These are phyloP conservation scores for Brachionichthys hirsutus DNA, from an alignment of 2,113 vertebrate species.

Conservation along the genomic window DNA sequence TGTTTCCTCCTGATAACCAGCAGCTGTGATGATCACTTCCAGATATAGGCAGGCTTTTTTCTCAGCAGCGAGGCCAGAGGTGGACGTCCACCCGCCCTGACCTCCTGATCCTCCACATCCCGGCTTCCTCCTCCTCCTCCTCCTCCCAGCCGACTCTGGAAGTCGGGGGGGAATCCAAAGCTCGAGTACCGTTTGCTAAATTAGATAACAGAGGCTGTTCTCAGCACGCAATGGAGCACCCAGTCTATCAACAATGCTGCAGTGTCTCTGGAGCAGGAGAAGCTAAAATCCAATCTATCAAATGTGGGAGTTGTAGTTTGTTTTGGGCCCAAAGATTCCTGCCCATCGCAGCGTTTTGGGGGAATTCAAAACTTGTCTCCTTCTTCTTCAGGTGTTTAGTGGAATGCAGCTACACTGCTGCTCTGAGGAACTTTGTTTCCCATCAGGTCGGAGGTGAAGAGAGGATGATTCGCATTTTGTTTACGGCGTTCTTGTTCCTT, in stretches of 20 bases:
- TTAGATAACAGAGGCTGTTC: conserved; percentile 54
- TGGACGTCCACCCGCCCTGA: conserved; percentile 39
- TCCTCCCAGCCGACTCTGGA: conserved; percentile 9
- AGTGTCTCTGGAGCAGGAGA: conserved; percentile 36
- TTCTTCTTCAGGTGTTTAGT: too few relatives aligned
- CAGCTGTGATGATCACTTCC: conserved; percentile 58
- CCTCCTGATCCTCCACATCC: conserved; percentile 26
- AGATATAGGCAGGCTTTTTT: conserved; percentile 31
- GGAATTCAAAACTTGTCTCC: too few relatives aligned
- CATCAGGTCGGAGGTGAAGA: too few relatives aligned
- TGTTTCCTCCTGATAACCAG: conserved; percentile 68
- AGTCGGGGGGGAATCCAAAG: conserved; percentile 51
- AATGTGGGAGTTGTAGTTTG: not conserved
- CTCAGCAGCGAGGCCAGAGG: conserved; percentile 46
- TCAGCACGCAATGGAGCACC: conserved; percentile 46
- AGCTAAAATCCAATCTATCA: not conserved
- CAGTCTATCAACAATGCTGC: conserved; percentile 49
- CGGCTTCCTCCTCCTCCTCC: not conserved
- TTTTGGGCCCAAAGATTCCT: not conserved
- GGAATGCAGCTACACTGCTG: too few relatives aligned
- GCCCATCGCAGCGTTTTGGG: not conserved
- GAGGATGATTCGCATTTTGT: too few relatives aligned
- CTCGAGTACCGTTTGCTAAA: conserved; percentile 73
- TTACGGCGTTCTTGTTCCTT: too few relatives aligned
- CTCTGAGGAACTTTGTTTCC: too few relatives aligned